These are phyloP conservation scores for Charadrius vociferus DNA, from an alignment of 2,113 vertebrate species.

Conservation along the genomic window DNA sequence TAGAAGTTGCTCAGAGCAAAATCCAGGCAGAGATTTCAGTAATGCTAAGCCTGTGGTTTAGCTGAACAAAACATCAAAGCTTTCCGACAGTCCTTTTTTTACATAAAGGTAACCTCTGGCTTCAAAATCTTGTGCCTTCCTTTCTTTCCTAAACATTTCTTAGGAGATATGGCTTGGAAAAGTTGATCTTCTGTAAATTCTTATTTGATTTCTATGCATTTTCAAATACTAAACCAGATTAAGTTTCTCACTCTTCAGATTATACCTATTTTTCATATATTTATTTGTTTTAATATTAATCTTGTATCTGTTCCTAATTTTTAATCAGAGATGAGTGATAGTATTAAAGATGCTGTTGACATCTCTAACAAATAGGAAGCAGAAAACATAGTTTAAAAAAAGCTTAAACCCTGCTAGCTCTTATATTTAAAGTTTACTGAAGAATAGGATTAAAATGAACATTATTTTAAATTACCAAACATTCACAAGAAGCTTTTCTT, in stretches of 20 bases:
- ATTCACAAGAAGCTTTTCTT: background rate
- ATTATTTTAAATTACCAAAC: background rate
- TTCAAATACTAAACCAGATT: background rate
- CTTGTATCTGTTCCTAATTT: background rate
- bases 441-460: background rate
- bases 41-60: background rate
- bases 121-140: background rate
- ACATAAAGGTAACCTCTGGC: background rate
- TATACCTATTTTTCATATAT: background rate
- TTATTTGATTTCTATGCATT: background rate
- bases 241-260: background rate
- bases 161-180: background rate
- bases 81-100: background rate
- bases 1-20: background rate
- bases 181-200: background rate
- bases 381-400: background rate
- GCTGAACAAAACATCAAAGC: slow-evolving; percentile 5
- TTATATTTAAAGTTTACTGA: background rate
- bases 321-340: background rate
- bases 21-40: background rate
- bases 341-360: background rate
- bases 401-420: background rate
- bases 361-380: background rate
- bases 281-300: background rate
- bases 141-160: background rate